Evolutionary conservation across 2,797 vertebrate species (phyloP).

Genomic region (Pogonophryne albipinna): DNA sequence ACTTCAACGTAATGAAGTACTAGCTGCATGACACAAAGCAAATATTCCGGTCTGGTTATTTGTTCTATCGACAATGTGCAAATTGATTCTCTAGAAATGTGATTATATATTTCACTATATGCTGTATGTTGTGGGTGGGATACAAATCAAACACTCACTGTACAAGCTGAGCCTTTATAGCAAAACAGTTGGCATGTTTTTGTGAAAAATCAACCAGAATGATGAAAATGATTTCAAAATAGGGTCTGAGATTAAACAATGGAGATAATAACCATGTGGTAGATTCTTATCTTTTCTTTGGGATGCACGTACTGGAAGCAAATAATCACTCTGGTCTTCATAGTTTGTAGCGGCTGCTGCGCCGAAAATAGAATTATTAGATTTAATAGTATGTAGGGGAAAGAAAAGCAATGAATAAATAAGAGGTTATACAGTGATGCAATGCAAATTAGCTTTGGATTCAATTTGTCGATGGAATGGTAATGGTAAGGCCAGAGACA

Average conservation of each 20-base stretch:
- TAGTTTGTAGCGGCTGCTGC: constrained; percentile 54
- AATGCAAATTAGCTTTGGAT: constrained; percentile 86
- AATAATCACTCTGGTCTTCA: constrained; percentile 59
- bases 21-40: not conserved
- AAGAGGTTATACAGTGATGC: constrained; percentile 82
- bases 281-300: constrained; percentile 54
- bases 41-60: not conserved
- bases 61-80: not conserved
- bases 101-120: not conserved
- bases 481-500: constrained; percentile 74
- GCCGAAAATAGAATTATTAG: constrained; percentile 78
- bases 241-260: constrained; percentile 3
- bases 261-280: constrained; percentile 50
- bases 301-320: constrained; percentile 46
- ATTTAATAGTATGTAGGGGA: constrained; percentile 82
- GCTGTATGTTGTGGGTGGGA: not conserved
- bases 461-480: constrained; percentile 83
- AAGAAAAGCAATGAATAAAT: constrained; percentile 88
- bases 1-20: not conserved
- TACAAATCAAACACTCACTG: not conserved
- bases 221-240: constrained; percentile 35
- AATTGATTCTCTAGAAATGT: not conserved
- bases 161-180: not conserved
- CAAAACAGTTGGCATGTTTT: constrained; percentile 10
- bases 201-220: constrained; percentile 24